Base-by-base conservation (phyloP, 1,140 invertebrate species). In the Magallana ariakensis region DNA sequence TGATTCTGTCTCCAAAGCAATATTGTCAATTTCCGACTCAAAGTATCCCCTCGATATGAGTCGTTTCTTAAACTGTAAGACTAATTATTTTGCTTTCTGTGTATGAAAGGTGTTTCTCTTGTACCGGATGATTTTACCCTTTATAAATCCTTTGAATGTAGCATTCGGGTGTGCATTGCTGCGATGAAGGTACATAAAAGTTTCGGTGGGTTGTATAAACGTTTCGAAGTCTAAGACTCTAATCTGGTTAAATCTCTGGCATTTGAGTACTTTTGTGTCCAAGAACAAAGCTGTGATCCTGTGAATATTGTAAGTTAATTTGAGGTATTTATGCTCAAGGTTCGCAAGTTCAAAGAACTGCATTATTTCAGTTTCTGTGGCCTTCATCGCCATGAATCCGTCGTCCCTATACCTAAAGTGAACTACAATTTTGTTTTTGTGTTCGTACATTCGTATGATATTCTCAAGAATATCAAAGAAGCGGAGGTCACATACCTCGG, bases 121-220 rank as follows among this genome's bases (percentile, higher is more conserved):
- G 13, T 57, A 57, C 26, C 82, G 4, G n/a, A 2, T 83, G 22
- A 83, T 58, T 83, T 83, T 19, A 11, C 82, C 82, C 22, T 22
- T 83, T 7, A 57, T 83, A 58, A 83, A 58, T 58, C 56, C 55
- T 83, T 26, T 83, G 82, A 83, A 83, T 7, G 57, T 33, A 83
- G 82, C 55, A 58, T 55, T 53, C 13, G 82, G 55, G n/a, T 83
- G 82, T 9, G 82, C 82, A 22, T 16, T 57, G 55, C 16, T 57
- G 19, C 56, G 19, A n/a, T 83, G 54, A 13, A 58, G 33, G 82
- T 83, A 83, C 56, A 57, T 55, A 58, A 53, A 83, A 7, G 55
- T 83, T 26, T 83, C 82, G 19, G 55, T 83, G 26, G 82, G 82
- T 58, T 83, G 22, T 13, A 55, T 55, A 57, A 57, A 83, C 1